Base-by-base conservation (phyloP, 1,140 invertebrate species). In the Dolichoris vasculosae region DNA sequence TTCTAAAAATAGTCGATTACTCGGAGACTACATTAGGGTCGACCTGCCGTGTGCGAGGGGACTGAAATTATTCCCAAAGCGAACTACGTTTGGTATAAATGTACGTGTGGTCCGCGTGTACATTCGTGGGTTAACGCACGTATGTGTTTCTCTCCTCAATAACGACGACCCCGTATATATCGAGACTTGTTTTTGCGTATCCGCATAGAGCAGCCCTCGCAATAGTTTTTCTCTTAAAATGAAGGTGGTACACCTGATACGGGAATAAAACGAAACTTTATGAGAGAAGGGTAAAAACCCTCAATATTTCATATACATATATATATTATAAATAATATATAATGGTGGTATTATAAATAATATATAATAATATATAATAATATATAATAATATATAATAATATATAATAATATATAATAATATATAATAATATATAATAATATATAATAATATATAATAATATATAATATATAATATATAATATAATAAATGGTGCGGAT, bases 31-130 rank as follows among this genome's bases (percentile, higher is more conserved):
- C 64, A 77, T 85, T 77, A 82, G 86, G 64, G 81, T 78, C 63
- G 55, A 26, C 7, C 51, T 55, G 11, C 20, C 51, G 51, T 55
- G 51, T 55, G 67, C 46, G 80, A 51, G 73, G 83, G 73, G 46
- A 46, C 2, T 78, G 71, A 51, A 88, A 86, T 87, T 88, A 87
- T 83, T 89, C 86, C 88, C 84, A 59, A 71, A 88, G 35, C 87
- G 87, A 87, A 86, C 67, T 79, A 83, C 81, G 85, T 82, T 87
- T 40, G 69, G 63, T 38, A 30, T 48, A 59, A 48, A 71, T 51
- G 48, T 30, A 43, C 43, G n/a, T 3, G 71, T 11, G 23, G 35
- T 6, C 17, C 13, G 32, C 15, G 32, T 1, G 17, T 69, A 0
- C n/a, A 13, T 17, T 15, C 26, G n/a, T 32, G 2, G 43, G 63